These are phyloP conservation scores for Crocodylus rhombifer DNA, from an alignment of 2,797 vertebrate genomes.

Conservation along the genomic window DNA sequence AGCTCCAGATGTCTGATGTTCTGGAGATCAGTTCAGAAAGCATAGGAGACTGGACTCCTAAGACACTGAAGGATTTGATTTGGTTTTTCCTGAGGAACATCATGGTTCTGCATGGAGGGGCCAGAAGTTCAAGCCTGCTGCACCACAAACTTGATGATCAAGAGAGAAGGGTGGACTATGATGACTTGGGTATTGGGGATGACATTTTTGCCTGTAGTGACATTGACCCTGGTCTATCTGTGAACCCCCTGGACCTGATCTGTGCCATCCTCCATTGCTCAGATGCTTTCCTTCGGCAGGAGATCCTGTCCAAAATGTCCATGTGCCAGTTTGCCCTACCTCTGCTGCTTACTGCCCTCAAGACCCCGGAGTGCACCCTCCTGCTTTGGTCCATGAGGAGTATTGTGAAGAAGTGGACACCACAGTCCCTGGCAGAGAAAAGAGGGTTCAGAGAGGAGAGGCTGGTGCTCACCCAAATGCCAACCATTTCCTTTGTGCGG, in stretches of 20 bases:
- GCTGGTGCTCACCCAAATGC: slow-evolving; percentile 77
- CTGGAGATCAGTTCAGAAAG: neutral
- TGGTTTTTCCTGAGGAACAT: slow-evolving; percentile 77
- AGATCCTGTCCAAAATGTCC: slow-evolving; percentile 84
- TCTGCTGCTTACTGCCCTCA: slow-evolving; percentile 81
- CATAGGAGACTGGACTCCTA: slow-evolving; percentile 52
- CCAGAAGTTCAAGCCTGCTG: slow-evolving; percentile 66
- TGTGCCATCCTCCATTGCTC: slow-evolving; percentile 80
- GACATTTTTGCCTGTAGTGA: neutral
- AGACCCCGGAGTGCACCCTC: slow-evolving; percentile 73
- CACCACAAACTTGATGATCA: neutral
- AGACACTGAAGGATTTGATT: slow-evolving; percentile 62
- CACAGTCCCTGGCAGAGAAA: slow-evolving; percentile 47
- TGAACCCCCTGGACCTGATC: slow-evolving; percentile 86
- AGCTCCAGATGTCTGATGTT: too few species aligned
- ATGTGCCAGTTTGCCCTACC: slow-evolving; percentile 88
- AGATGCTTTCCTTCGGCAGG: slow-evolving; percentile 86
- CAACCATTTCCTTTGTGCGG: slow-evolving; percentile 71
- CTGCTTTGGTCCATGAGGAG: slow-evolving; percentile 86
- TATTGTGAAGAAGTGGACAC: slow-evolving; percentile 80
- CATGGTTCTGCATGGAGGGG: slow-evolving; percentile 73
- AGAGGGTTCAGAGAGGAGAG: slow-evolving; percentile 72
- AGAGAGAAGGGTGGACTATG: slow-evolving; percentile 12
- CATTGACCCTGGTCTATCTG: neutral
- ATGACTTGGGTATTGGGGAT: slow-evolving; percentile 56